Evolutionary conservation across 1,140 invertebrate species (phyloP), one percentile per base, ranked within the genome.

Genomic region (Cheumatopsyche charites): DNA sequence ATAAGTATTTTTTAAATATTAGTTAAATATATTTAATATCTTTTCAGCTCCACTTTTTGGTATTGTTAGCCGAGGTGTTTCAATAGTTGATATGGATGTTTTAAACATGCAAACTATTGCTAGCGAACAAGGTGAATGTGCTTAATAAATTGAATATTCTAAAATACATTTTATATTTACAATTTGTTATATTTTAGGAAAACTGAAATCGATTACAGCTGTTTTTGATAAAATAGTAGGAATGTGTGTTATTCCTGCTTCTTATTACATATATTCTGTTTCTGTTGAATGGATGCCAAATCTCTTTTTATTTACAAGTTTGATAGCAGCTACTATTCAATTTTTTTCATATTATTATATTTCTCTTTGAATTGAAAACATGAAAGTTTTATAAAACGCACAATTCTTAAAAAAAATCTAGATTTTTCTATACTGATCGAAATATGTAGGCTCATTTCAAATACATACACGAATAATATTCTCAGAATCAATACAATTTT

Each of bases 51-150:
- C 52, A 19, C 21, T 21, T 19, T 58, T 58, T 58, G 21, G 13
- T n/a, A n/a, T n/a, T n/a, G n/a, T n/a, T n/a, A n/a, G n/a, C n/a
- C n/a, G n/a, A n/a, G n/a, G n/a, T n/a, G n/a, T n/a, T n/a, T n/a
- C n/a, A n/a, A n/a, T n/a, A n/a, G n/a, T n/a, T n/a, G n/a, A n/a
- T n/a, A n/a, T n/a, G n/a, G n/a, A n/a, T n/a, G n/a, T n/a, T n/a
- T n/a, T n/a, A n/a, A n/a, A n/a, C n/a, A 83, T 80, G 70, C 83
- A 84, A 75, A 84, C 84, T 74, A 75, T 80, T 67, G 80, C 82
- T 26, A 81, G 74, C 2, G 83, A 84, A 79, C 82, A 84, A 82
- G 83, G 83, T 84, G 61, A 62, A n/a, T n/a, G n/a, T 66, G 26
- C 63, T 45, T 41, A 41, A 67, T 66, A 76, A 41, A 29, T 62